phyloP scores from a whole-genome alignment of 2,797 vertebrate species.

The Sebastes trivittatus region DNA sequence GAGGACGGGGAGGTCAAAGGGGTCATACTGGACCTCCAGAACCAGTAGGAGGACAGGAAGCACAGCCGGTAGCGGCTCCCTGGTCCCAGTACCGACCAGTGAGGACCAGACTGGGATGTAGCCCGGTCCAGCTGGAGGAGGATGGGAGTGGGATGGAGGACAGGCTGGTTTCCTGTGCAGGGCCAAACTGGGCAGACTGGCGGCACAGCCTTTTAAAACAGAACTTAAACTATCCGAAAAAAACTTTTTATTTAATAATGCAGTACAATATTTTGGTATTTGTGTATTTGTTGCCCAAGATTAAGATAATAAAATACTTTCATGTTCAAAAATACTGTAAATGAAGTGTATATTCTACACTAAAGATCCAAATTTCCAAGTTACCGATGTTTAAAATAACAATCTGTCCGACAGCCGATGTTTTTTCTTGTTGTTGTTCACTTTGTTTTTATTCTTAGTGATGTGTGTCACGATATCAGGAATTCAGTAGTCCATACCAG shows the following conservation, averaged over 20 bases:
- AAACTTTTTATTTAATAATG: not conserved
- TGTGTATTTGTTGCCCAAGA: not conserved
- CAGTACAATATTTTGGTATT: not conserved
- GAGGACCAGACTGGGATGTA: conserved; percentile 26
- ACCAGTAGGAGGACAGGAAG: conserved; percentile 82
- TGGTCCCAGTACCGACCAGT: conserved; percentile 19
- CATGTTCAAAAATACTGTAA: too few species aligned
- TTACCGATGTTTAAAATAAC: too few species aligned
- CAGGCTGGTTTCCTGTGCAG: not conserved
- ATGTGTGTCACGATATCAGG: too few species aligned
- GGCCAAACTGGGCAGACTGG: not conserved
- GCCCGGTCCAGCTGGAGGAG: conserved; percentile 7
- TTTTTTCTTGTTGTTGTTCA: too few species aligned
- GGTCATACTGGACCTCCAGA: conserved; percentile 89
- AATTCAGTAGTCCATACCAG: too few species aligned
- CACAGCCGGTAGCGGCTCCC: conserved; percentile 79
- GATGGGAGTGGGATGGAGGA: not conserved
- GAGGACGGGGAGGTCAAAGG: conserved; percentile 87
- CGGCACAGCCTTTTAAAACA: not conserved
- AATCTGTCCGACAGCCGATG: too few species aligned
- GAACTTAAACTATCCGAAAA: not conserved
- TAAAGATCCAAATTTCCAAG: too few species aligned
- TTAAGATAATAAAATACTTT: not conserved
- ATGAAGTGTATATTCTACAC: not conserved
- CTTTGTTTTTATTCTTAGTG: too few species aligned